Percentiles rank a stretch among this genome's conserved stretches.
Evolutionary conservation across 2,888 invertebrate genomes (phyloP).

Genomic region (Notocelia uddmanniana): DNA sequence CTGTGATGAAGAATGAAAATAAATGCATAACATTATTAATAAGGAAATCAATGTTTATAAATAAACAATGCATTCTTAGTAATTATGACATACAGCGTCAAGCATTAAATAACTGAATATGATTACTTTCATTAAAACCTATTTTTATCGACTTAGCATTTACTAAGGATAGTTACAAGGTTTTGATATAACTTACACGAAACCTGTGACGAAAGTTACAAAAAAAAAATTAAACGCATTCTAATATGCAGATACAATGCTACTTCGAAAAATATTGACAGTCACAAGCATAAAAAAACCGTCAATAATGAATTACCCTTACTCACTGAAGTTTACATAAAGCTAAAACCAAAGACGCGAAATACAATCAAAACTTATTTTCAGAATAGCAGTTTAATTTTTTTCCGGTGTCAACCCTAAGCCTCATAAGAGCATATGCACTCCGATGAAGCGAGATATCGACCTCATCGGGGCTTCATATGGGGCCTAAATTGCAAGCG

Average conservation of each 20-base stretch:
- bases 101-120: no score
- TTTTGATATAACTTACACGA: no score
- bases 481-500: slow-evolving; percentile 52
- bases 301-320: neutral
- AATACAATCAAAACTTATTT: neutral
- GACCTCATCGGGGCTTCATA: slow-evolving; percentile 54
- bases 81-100: no score
- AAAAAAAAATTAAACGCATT: neutral
- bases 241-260: neutral
- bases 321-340: neutral
- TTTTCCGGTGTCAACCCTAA: slow-evolving; percentile 56
- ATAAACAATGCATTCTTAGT: neutral
- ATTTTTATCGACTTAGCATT: no score
- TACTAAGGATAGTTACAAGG: no score
- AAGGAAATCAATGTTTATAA: slow-evolving; percentile 1
- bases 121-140: no score
- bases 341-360: neutral
- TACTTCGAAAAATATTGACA: neutral
- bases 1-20: no score
- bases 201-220: neutral
- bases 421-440: slow-evolving; percentile 49
- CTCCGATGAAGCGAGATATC: slow-evolving; percentile 67
- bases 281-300: neutral
- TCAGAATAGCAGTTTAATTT: neutral
- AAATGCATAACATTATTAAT: neutral